A percentile compares a stretch with the other conserved stretches of the same genome.
phyloP scores from a whole-genome alignment of 2,797 vertebrate genomes.

The Sebastes minor region DNA sequence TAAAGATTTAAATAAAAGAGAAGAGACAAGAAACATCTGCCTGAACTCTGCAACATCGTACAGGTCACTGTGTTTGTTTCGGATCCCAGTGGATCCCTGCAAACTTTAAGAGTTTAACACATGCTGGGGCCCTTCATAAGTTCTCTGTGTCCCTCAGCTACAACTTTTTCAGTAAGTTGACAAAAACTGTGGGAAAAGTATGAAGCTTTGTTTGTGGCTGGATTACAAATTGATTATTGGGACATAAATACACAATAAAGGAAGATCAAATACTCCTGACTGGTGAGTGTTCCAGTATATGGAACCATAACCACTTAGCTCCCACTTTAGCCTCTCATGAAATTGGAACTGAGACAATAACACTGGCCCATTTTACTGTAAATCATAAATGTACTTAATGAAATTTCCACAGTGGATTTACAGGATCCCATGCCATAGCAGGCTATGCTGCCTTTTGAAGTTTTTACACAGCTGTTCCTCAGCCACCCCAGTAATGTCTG shows the following conservation, averaged over 20 bases:
- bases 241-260: constrained; percentile 6
- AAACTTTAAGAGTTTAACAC: constrained; percentile 37
- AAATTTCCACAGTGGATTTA: constrained; percentile 40
- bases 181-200: constrained; percentile 3
- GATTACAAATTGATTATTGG: constrained; percentile 16
- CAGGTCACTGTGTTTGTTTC: constrained; percentile 30
- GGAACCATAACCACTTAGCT: constrained; percentile 8
- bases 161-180: background rate
- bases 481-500: background rate
- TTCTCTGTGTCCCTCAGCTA: constrained; percentile 1
- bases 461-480: background rate
- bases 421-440: background rate
- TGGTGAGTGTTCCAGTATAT: background rate
- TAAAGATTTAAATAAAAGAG: constrained; percentile 38
- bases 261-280: constrained; percentile 6
- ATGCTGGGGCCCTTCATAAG: constrained; percentile 3
- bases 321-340: constrained; percentile 16
- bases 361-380: constrained; percentile 16
- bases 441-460: background rate
- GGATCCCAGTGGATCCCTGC: constrained; percentile 10
- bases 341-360: constrained; percentile 31
- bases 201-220: constrained; percentile 14
- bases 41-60: background rate
- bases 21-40: constrained; percentile 28
- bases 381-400: constrained; percentile 40